Conservation (phyloP, 1,140 invertebrate genomes). For the Pseudomyrmex concolor region DNA sequence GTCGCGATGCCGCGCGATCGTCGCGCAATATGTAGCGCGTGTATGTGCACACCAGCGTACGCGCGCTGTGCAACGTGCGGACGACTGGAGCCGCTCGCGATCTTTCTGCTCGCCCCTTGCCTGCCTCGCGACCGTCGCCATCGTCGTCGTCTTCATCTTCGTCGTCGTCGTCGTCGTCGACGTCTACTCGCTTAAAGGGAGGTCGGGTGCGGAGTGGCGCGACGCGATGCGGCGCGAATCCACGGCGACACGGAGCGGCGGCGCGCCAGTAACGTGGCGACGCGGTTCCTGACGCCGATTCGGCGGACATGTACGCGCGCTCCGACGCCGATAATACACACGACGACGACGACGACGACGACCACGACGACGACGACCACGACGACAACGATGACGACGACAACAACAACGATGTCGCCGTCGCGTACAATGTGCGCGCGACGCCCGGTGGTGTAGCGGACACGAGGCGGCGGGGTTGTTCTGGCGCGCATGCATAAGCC, state of each 20-base stretch:
- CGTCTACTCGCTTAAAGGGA: slow-evolving; percentile 71
- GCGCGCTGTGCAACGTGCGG: slow-evolving; percentile 32
- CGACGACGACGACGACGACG: background rate
- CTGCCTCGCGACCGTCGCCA: background rate
- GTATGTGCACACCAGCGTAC: background rate
- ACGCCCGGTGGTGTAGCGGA: slow-evolving; percentile 16
- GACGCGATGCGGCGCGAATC: slow-evolving; percentile 66
- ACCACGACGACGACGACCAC: background rate
- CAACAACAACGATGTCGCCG: background rate
- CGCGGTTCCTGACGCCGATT: slow-evolving; percentile 79
- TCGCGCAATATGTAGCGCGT: slow-evolving; percentile 65
- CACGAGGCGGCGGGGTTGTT: slow-evolving; percentile 6
- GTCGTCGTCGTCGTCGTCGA: slow-evolving; percentile 26
- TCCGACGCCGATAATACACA: slow-evolving; percentile 12
- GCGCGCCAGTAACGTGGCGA: slow-evolving; percentile 77
- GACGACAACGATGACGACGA: background rate
- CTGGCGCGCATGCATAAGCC: slow-evolving; percentile 55
- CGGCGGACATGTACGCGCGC: slow-evolving; percentile 59
- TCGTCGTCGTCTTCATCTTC: background rate
- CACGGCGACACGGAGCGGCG: slow-evolving; percentile 72
- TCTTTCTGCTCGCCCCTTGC: slow-evolving; percentile 59
- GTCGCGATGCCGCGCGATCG: slow-evolving; percentile 43
- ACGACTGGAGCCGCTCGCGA: slow-evolving; percentile 62
- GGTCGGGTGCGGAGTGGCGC: slow-evolving; percentile 42
- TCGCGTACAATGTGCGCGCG: slow-evolving; percentile 10